Evolutionary conservation across 92 coral and sea anemone species (phyloP), one percentile per base, ranked within the genome.

Genomic region (Paramuricea clavata): DNA sequence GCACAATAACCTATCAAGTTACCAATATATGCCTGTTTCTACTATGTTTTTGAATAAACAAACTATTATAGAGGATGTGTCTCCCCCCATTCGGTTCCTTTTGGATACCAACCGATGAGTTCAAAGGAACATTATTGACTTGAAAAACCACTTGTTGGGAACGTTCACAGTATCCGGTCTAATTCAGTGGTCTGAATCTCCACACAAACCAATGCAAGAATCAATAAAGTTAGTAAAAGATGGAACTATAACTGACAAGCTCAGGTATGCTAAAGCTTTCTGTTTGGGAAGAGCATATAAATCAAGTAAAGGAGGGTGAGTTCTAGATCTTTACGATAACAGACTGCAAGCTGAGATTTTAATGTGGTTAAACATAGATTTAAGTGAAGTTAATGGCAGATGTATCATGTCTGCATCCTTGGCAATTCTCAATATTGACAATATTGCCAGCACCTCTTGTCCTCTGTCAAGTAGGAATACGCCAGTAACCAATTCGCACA

Each of bases 21-120:
- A 15, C 49, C 90, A 68, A 85, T n/a, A 90, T 82, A 74, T 90
- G 33, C 93, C 86, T 73, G n/a, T n/a, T n/a, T n/a, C n/a, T n/a
- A 90, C 59, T 77, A 69, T 90, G 5, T 89, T 80, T 33, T 62
- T 89, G 21, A 85, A 89, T 86, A 89, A 85, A 65, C 86, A 86
- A 0, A 79, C 92, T 69, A 64, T 44, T 19, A 59, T 85, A 25
- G 79, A 86, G 82, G 87, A 81, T 86, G 90, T 86, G n/a, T 84
- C 93, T 2, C n/a, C n/a, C 56, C 72, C 60, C 87, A 90, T 44
- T 59, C 87, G 25, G 30, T 90, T 34, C 81, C 70, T 41, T 86
- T 90, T 65, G 87, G 56, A 19, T 86, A 85, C 80, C n/a, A 74
- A 30, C 83, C 59, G 33, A 73, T 49, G 49, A 76, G 64, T 19